Conservation (phyloP, 2,113 vertebrate species). For the Sardina pilchardus region DNA sequence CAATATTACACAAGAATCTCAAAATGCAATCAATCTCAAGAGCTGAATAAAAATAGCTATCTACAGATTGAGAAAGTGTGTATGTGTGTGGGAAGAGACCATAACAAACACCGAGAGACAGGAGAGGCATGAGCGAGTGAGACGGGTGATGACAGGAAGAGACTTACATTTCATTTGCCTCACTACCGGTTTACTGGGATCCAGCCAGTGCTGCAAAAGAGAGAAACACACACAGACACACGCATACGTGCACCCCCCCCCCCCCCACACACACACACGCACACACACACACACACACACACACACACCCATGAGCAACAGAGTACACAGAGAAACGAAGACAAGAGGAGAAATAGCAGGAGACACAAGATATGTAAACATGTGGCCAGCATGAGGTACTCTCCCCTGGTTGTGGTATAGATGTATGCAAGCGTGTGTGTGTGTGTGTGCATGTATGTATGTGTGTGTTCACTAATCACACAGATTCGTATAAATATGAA, state of each 20-base stretch:
- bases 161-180: slow-evolving; percentile 99
- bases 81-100: neutral
- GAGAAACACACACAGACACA: slow-evolving; percentile 41
- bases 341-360: neutral
- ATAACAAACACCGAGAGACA: neutral
- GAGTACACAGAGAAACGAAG: slow-evolving; percentile 2
- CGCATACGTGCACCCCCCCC: too few species aligned
- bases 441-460: neutral
- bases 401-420: neutral
- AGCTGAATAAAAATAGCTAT: neutral
- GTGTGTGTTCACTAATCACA: neutral
- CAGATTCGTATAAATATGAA: slow-evolving; percentile 7
- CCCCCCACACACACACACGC: slow-evolving; percentile 42
- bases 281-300: slow-evolving; percentile 36
- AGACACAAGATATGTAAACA: neutral
- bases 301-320: neutral
- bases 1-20: neutral
- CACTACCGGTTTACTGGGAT: slow-evolving; percentile 91
- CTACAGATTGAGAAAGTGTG: neutral
- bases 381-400: neutral
- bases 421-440: neutral
- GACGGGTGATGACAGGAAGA: slow-evolving; percentile 35
- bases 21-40: neutral
- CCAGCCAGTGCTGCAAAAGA: slow-evolving; percentile 88
- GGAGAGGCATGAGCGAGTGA: slow-evolving; percentile 18